phyloP scores from a whole-genome alignment of 37 sponge, comb jelly and placozoan genomes.

The Halisarca cf. caerulea region DNA sequence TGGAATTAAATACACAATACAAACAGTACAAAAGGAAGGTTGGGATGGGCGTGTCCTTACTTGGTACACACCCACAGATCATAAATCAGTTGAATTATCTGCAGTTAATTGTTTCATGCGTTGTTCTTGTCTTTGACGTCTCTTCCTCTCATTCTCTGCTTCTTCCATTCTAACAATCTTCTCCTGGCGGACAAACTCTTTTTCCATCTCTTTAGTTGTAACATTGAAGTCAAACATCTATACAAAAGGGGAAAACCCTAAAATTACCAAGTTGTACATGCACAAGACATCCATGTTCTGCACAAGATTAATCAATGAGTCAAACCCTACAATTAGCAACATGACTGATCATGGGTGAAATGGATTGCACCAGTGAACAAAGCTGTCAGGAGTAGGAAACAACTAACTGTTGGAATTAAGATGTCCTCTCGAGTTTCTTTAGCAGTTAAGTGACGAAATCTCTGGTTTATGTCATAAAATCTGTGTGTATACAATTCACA shows the following conservation, averaged over 20 bases:
- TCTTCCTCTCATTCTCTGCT: not conserved
- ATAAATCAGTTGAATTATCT: too few species aligned
- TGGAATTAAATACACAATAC: too few species aligned
- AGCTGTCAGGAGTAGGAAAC: too few species aligned
- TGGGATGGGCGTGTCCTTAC: too few species aligned
- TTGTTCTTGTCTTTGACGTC: too few species aligned
- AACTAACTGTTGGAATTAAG: conserved; percentile 64
- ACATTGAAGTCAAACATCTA: conserved; percentile 15
- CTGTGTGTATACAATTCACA: conserved; percentile 35
- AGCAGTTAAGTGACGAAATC: conserved; percentile 61
- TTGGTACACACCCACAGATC: too few species aligned
- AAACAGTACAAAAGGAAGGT: too few species aligned
- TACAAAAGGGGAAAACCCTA: not conserved
- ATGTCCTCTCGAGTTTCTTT: conserved; percentile 69
- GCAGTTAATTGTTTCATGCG: too few species aligned
- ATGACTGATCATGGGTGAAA: not conserved
- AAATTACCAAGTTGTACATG: not conserved
- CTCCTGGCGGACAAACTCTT: conserved; percentile 4
- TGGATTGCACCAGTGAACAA: not conserved
- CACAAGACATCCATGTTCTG: too few species aligned
- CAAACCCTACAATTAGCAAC: not conserved
- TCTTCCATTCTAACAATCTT: not conserved
- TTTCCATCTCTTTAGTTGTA: not conserved
- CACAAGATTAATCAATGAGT: too few species aligned
- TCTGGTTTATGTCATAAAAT: conserved; percentile 71